These are phyloP conservation scores for Hoplias malabaricus DNA, from an alignment of 2,113 vertebrate genomes.

Conservation along the genomic window DNA sequence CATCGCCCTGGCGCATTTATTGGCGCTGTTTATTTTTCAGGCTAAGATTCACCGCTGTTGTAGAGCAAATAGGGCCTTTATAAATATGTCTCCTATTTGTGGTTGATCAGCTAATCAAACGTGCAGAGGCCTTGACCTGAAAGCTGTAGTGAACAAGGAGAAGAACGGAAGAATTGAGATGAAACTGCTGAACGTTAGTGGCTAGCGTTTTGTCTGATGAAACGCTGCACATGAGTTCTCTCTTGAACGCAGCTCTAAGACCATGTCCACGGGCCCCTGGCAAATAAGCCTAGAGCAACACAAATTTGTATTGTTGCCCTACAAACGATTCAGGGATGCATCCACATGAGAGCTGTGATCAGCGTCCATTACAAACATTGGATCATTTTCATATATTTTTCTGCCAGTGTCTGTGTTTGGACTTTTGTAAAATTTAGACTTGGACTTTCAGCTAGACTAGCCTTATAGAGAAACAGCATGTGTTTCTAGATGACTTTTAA, in stretches of 20 bases:
- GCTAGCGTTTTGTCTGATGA: not conserved
- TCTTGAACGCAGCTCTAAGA: not conserved
- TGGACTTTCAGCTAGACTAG: too few relatives aligned
- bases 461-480: too few relatives aligned
- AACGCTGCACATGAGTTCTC: not conserved
- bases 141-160: not conserved
- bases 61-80: not conserved
- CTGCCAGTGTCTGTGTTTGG: too few relatives aligned
- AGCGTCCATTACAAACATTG: too few relatives aligned
- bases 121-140: not conserved
- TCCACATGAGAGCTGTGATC: too few relatives aligned
- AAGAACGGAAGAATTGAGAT: not conserved
- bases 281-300: not conserved
- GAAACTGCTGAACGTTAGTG: not conserved
- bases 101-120: not conserved
- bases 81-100: not conserved
- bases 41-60: not conserved
- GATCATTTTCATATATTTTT: too few relatives aligned
- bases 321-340: too few relatives aligned
- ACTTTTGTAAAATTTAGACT: too few relatives aligned
- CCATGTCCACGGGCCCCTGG: too few relatives aligned
- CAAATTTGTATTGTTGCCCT: not conserved
- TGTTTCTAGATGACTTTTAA: too few relatives aligned
- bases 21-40: not conserved
- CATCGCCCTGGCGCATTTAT: not conserved